Percentiles rank a stretch among this genome's conserved stretches.
Evolutionary conservation across 2,797 vertebrate species (phyloP).

Genomic region (Enteromius paludinosus): DNA sequence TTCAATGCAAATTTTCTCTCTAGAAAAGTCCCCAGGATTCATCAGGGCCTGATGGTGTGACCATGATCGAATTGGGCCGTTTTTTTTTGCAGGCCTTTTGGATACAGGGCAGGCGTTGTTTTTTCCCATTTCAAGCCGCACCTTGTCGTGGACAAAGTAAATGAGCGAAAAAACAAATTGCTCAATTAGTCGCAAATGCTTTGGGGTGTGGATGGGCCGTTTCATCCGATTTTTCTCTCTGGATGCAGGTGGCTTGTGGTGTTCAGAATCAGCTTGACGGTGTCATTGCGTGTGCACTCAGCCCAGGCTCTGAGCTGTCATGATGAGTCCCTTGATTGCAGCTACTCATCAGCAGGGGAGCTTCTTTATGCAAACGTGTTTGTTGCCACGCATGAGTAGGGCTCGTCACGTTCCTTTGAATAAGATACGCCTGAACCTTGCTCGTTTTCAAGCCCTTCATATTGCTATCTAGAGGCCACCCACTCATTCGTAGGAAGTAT

Average conservation of each 20-base stretch:
- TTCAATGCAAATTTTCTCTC: background rate
- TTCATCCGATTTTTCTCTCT: slow-evolving; percentile 1
- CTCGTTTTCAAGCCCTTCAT: background rate
- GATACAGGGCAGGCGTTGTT: background rate
- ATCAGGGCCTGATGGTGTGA: background rate
- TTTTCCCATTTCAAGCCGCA: background rate
- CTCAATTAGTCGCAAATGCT: slow-evolving; percentile 3
- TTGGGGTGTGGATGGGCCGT: slow-evolving; percentile 1
- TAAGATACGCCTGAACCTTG: background rate
- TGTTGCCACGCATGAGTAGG: slow-evolving; percentile 5
- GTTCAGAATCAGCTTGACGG: slow-evolving; percentile 2
- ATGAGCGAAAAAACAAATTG: background rate
- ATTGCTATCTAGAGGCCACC: slow-evolving; percentile 17
- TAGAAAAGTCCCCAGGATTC: background rate
- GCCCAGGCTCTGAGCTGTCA: slow-evolving; percentile 10
- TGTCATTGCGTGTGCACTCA: slow-evolving; percentile 1
- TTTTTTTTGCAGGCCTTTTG: background rate
- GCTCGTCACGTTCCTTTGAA: background rate
- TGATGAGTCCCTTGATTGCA: slow-evolving; percentile 21
- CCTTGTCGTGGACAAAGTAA: background rate
- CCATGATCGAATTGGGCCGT: background rate
- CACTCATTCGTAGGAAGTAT: slow-evolving; percentile 3
- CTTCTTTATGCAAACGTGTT: slow-evolving; percentile 8
- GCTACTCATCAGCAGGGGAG: slow-evolving; percentile 20
- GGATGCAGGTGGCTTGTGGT: slow-evolving; percentile 10